Evolutionary conservation across 2,888 invertebrate genomes (phyloP).

Genomic region (Linnaemya vulpina): DNA sequence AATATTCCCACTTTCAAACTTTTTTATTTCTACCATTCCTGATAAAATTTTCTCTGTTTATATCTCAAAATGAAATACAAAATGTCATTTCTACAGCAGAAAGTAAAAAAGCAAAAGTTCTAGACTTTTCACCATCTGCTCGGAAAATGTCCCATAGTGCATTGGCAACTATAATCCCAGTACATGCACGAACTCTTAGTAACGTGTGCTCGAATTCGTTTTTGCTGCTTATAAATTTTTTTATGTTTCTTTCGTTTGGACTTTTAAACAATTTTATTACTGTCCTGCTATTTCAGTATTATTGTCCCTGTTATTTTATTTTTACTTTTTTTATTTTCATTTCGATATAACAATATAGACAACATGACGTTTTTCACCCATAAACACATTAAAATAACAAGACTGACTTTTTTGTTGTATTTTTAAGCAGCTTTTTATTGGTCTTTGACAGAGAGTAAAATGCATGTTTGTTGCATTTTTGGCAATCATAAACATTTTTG

Average conservation of each 20-base stretch:
- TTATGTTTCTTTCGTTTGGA: neutral
- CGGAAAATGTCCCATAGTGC: no score
- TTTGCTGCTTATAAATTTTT: neutral
- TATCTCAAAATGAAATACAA: no score
- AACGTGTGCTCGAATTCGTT: slow-evolving; percentile 3
- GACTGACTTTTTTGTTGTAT: slow-evolving; percentile 21
- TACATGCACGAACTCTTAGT: neutral
- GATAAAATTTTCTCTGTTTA: no score
- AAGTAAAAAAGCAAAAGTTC: no score
- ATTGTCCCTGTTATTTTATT: slow-evolving; percentile 42
- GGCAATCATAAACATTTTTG: slow-evolving; percentile 17
- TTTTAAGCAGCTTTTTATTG: slow-evolving; percentile 69
- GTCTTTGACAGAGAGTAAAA: slow-evolving; percentile 16
- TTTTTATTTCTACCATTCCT: no score
- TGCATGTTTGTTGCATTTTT: slow-evolving; percentile 31
- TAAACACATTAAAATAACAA: slow-evolving; percentile 78
- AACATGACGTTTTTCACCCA: slow-evolving; percentile 70
- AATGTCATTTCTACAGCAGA: no score
- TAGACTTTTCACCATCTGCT: no score
- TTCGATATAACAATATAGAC: slow-evolving; percentile 63
- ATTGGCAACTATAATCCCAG: no score
- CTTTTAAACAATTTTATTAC: slow-evolving; percentile 77
- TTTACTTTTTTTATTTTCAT: slow-evolving; percentile 18
- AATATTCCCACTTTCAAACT: no score
- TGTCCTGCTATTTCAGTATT: slow-evolving; percentile 42